Conservation (phyloP, 2,888 invertebrate genomes). For the Gnatocerus cornutus region DNA sequence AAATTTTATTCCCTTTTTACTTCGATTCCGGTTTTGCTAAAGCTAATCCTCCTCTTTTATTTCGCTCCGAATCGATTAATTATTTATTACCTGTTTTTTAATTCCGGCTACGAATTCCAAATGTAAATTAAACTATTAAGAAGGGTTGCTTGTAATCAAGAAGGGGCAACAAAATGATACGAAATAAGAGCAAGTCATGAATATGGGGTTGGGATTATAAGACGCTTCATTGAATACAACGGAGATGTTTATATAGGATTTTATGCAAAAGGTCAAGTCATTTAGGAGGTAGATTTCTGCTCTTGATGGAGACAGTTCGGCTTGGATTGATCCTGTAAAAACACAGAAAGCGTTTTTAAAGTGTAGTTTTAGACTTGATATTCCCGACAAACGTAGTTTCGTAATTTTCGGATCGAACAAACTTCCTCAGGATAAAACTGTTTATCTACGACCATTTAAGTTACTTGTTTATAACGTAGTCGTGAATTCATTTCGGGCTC, state of each 20-base stretch:
- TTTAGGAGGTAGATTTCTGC: slow-evolving; percentile 28
- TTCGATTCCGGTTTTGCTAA: background rate
- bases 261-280: slow-evolving; percentile 47
- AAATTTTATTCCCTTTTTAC: slow-evolving; percentile 40
- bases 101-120: slow-evolving; percentile 17
- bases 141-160: slow-evolving; percentile 44
- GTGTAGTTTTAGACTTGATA: no score
- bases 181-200: slow-evolving; percentile 59
- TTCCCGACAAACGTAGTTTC: no score
- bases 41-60: slow-evolving; percentile 4
- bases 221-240: slow-evolving; percentile 56
- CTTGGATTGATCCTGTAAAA: no score
- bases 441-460: no score
- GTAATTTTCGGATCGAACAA: no score
- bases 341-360: no score
- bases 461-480: no score
- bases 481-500: no score
- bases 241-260: slow-evolving; percentile 55
- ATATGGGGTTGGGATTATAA: slow-evolving; percentile 60
- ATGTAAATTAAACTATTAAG: slow-evolving; percentile 18
- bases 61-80: slow-evolving; percentile 28
- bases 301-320: no score
- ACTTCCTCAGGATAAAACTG: no score
- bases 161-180: slow-evolving; percentile 49
- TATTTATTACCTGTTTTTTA: slow-evolving; percentile 39